Percentiles rank a stretch among this genome's conserved stretches.
Conservation (phyloP, 2,113 vertebrate species). For the Xyrauchen texanus region DNA sequence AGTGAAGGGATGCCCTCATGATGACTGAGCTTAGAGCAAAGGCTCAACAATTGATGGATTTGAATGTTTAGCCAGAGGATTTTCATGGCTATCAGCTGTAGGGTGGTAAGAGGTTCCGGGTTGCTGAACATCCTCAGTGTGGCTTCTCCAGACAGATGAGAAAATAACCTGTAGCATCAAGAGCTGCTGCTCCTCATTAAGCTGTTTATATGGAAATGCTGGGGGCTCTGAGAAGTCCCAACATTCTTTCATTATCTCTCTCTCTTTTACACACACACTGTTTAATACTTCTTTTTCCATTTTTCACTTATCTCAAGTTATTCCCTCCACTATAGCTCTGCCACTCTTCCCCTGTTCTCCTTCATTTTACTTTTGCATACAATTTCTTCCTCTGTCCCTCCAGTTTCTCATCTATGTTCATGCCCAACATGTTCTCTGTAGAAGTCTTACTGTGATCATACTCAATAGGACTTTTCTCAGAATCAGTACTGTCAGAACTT, state of each 20-base stretch:
- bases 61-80: background rate
- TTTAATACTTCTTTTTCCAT: background rate
- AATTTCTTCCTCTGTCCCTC: background rate
- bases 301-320: no score
- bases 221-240: conserved; percentile 27
- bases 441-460: background rate
- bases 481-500: background rate
- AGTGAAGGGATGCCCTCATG: background rate
- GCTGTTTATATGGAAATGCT: conserved; percentile 53
- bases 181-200: conserved; percentile 41
- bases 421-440: background rate
- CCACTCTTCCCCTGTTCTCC: background rate
- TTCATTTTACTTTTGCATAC: no score
- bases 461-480: background rate
- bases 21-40: conserved; percentile 18
- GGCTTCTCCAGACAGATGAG: conserved; percentile 54
- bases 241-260: background rate
- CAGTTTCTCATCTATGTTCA: background rate
- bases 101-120: conserved; percentile 24
- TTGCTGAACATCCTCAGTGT: conserved; percentile 22
- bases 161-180: conserved; percentile 58
- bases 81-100: no score
- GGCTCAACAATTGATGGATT: conserved; percentile 17
- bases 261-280: background rate
- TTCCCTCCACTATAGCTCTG: no score